Evolutionary conservation across 2,797 vertebrate genomes (phyloP).

Genomic region (Sarcoramphus papa): DNA sequence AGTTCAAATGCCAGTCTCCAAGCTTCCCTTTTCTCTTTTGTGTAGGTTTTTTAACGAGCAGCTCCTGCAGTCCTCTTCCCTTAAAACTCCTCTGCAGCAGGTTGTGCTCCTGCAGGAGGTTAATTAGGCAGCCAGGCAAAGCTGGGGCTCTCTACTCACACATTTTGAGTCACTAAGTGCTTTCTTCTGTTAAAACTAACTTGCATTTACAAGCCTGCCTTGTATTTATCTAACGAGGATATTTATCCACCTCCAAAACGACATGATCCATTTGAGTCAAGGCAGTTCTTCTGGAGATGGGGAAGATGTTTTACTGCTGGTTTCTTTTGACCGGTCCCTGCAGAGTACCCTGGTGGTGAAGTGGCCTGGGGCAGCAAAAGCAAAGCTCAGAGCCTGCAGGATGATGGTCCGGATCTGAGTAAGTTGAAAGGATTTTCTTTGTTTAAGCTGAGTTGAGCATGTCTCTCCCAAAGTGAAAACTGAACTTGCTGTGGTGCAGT

Average conservation of each 20-base stretch:
- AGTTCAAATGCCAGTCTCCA: accelerated
- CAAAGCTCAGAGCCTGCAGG: accelerated
- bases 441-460: background rate
- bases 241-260: background rate
- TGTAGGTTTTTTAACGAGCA: background rate
- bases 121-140: background rate
- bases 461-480: background rate
- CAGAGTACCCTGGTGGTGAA: background rate
- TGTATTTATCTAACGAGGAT: background rate
- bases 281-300: background rate
- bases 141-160: background rate
- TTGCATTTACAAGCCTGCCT: background rate
- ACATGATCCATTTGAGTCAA: accelerated
- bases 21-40: background rate
- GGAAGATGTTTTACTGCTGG: background rate
- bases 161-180: background rate
- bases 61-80: background rate
- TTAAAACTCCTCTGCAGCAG: background rate
- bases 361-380: too few relatives aligned
- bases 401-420: accelerated
- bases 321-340: accelerated
- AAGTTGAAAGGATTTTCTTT: background rate
- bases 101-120: background rate
- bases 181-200: background rate
- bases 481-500: accelerated